Base-by-base conservation (phyloP, 92 coral and sea anemone species). In the Porites rus region DNA sequence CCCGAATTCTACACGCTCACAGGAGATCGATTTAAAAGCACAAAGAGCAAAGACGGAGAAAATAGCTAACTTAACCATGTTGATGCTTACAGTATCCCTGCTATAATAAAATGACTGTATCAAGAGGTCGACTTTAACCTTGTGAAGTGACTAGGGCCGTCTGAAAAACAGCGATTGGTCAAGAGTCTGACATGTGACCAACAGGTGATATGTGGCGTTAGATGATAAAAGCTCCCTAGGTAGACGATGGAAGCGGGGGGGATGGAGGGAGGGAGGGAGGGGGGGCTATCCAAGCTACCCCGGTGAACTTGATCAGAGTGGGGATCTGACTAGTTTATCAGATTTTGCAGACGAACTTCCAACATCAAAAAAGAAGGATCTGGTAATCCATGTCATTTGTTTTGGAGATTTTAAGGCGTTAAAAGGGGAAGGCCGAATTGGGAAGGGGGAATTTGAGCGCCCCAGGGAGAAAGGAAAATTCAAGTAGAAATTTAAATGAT, bases 41-140 rank as follows among this genome's bases (percentile, higher is more conserved):
- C 86, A 86, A 3, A 78, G 60, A 9, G 77, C 17, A 24, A 90
- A 72, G 46, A 85, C 86, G 66, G 83, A 50, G 58, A 81, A 12
- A 52, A 86, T 51, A 22, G 67, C 54, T 3, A 80, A 5, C 51
- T 86, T 89, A 19, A 24, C 79, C 95, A 92, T 92, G 22, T 87
- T 71, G 66, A 24, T 20, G 14, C 54, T 31, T 14, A 63, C 25
- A 25, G 58, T 21, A 1, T 38, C 22, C 11, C 65, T 56, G 10
- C 56, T 54, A n/a, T 16, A 52, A 53, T 7, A 4, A 8, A 24
- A 22, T 8, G 66, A 17, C 22, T 5, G 28, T 54, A 16, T 54
- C 9, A 70, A 25, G 24, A 46, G 53, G 75, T 12, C 75, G 10
- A 70, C 75, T 54, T 76, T 46, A 50, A 56, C 7, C 50, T 8